Evolutionary conservation across 64 coral and sea anemone species (phyloP).

Genomic region (Stylophora pistillata): DNA sequence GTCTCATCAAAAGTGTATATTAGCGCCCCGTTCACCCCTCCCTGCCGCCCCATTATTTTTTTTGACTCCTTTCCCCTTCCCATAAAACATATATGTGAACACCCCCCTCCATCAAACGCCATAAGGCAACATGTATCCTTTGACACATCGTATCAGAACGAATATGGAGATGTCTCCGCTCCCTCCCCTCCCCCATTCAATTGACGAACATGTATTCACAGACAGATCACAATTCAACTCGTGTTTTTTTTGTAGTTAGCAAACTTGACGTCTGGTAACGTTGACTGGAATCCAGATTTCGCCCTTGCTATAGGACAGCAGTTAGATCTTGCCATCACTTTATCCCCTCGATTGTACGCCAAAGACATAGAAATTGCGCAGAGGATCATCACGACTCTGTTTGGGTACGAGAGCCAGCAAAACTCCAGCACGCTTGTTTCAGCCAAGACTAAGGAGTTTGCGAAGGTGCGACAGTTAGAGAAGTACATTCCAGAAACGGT

Average conservation of each 20-base stretch:
- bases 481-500: not conserved
- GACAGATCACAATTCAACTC: not conserved
- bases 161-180: not conserved
- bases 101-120: no score
- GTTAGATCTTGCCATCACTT: slow-evolving; percentile 69
- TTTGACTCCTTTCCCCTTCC: no score
- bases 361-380: slow-evolving; percentile 83
- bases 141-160: no score
- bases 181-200: not conserved
- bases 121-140: no score
- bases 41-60: no score
- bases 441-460: slow-evolving; percentile 80
- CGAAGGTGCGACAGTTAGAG: slow-evolving; percentile 48
- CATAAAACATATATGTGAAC: no score
- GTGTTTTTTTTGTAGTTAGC: slow-evolving; percentile 36
- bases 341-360: slow-evolving; percentile 76
- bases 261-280: slow-evolving; percentile 57
- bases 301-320: slow-evolving; percentile 66
- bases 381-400: slow-evolving; percentile 69
- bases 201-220: not conserved
- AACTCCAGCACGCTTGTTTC: slow-evolving; percentile 82
- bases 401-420: slow-evolving; percentile 90
- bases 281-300: slow-evolving; percentile 65
- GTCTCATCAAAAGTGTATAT: no score
- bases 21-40: no score